Percentiles rank a stretch among this genome's conserved stretches.
phyloP scores from a whole-genome alignment of 2,888 invertebrate species.

The Glaucopsyche alexis region DNA sequence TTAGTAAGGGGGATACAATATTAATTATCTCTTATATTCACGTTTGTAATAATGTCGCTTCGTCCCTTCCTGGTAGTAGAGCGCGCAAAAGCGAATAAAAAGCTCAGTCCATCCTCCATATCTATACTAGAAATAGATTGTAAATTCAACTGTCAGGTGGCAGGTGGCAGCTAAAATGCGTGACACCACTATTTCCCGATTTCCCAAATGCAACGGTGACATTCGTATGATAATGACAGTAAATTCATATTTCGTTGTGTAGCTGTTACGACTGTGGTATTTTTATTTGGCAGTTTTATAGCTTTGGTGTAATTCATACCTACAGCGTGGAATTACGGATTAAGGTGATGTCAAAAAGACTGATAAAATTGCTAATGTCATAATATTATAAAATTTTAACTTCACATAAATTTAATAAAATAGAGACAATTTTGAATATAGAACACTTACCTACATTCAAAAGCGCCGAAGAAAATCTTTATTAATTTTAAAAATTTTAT shows the following conservation, averaged over 20 bases:
- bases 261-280: background rate
- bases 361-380: too few relatives aligned
- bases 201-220: slow-evolving; percentile 6
- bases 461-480: too few relatives aligned
- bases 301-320: background rate
- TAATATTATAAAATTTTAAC: too few relatives aligned
- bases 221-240: slow-evolving; percentile 7
- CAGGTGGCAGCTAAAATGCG: slow-evolving; percentile 30
- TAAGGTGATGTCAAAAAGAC: background rate
- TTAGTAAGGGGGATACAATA: too few relatives aligned
- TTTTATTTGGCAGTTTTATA: background rate
- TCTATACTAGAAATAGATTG: slow-evolving; percentile 51
- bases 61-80: too few relatives aligned
- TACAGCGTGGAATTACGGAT: background rate
- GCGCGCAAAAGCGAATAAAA: too few relatives aligned
- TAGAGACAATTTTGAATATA: too few relatives aligned
- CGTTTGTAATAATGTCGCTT: too few relatives aligned
- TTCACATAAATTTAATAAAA: too few relatives aligned
- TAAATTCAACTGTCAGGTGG: slow-evolving; percentile 53
- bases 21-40: too few relatives aligned
- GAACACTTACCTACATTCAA: too few relatives aligned
- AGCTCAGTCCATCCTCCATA: slow-evolving; percentile 66
- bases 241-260: background rate
- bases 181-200: slow-evolving; percentile 16
- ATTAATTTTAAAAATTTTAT: too few relatives aligned